Conservation (phyloP, 2,797 vertebrate species). For the Bovichtus variegatus region DNA sequence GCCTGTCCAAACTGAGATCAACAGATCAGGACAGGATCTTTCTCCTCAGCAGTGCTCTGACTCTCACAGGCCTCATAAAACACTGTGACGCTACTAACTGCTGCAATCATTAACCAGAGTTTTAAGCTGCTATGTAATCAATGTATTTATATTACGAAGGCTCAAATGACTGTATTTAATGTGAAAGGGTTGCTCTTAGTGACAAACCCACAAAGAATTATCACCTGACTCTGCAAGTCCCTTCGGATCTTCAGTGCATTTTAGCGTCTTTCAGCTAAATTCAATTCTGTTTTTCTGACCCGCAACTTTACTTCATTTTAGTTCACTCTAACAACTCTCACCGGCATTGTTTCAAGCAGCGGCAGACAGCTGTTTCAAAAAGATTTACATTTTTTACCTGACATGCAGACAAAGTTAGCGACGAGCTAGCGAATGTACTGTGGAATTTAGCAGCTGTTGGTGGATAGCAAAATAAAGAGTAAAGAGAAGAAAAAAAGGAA, state of each 20-base stretch:
- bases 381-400: no score
- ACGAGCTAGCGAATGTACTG: neutral
- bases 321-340: neutral
- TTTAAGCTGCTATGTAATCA: neutral
- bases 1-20: constrained; percentile 66
- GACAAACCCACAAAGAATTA: neutral
- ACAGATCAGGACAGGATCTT: constrained; percentile 58
- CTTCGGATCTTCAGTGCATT: neutral
- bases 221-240: neutral
- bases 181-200: neutral
- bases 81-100: constrained; percentile 13
- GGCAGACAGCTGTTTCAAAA: no score
- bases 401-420: neutral
- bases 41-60: constrained; percentile 60
- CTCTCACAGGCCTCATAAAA: constrained; percentile 43
- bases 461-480: neutral
- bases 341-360: neutral
- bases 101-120: constrained; percentile 10
- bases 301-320: neutral
- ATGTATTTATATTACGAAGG: neutral
- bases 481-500: no score
- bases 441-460: neutral
- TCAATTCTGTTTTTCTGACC: neutral
- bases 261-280: neutral
- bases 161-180: neutral